phyloP scores from a whole-genome alignment of 2,888 invertebrate genomes.

The Frankliniella intonsa region DNA sequence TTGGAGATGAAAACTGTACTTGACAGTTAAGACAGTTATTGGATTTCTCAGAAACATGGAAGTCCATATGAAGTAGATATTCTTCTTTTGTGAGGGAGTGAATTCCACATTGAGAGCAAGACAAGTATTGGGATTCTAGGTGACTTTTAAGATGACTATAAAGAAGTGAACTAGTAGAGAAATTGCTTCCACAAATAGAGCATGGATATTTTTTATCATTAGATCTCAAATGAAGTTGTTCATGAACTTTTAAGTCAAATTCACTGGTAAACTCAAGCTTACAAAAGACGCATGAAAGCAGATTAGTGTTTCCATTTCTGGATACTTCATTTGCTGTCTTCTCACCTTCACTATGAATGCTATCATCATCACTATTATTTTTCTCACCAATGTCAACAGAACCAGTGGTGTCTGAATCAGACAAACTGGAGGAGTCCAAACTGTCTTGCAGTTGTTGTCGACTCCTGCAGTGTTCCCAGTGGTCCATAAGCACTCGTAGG shows the following conservation, averaged over 20 bases:
- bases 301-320: not conserved
- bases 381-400: not conserved
- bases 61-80: not conserved
- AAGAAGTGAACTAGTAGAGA: not conserved
- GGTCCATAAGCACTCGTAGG: not conserved
- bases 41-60: not conserved
- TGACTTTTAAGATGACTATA: not conserved
- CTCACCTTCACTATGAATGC: not conserved
- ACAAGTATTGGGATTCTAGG: not conserved
- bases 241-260: not conserved
- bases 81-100: not conserved
- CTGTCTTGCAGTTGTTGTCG: not conserved
- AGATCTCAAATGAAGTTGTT: not conserved
- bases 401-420: slow-evolving; percentile 6
- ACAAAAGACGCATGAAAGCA: not conserved
- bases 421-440: not conserved
- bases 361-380: slow-evolving; percentile 14
- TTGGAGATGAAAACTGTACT: not conserved
- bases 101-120: not conserved
- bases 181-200: not conserved
- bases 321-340: not conserved
- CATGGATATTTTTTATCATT: not conserved
- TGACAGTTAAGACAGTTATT: not conserved
- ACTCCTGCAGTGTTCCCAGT: slow-evolving; percentile 7
- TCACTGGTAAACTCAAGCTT: not conserved